These are phyloP conservation scores for Epinephelus moara DNA, from an alignment of 2,113 vertebrate species.

Conservation along the genomic window DNA sequence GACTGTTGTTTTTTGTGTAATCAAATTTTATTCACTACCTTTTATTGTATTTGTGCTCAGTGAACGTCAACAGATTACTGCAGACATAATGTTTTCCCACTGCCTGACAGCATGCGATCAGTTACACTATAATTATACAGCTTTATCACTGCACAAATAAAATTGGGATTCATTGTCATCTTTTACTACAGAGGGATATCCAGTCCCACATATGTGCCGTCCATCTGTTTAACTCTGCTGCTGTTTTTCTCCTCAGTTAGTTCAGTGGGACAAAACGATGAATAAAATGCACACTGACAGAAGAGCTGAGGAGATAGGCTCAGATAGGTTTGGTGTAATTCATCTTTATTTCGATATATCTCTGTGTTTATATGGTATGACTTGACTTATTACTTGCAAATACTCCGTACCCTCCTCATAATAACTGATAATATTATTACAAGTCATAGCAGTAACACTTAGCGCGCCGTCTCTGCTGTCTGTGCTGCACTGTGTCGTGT, in stretches of 20 bases:
- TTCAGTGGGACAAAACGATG: not conserved
- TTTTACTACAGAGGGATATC: not conserved
- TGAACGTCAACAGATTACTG: not conserved
- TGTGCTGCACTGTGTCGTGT: not conserved
- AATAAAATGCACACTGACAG: not conserved
- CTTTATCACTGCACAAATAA: not conserved
- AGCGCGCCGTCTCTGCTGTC: too few species aligned
- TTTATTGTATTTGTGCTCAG: too few species aligned
- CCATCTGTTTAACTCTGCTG: not conserved
- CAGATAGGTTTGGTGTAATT: not conserved
- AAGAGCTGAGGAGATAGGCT: not conserved
- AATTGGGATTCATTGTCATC: not conserved
- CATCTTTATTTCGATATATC: not conserved
- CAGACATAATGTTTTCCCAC: not conserved
- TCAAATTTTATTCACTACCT: too few species aligned
- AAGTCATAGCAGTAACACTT: not conserved
- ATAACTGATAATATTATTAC: not conserved
- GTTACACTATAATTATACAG: not conserved
- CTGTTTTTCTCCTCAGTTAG: not conserved
- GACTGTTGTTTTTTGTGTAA: too few species aligned
- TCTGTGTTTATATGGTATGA: not conserved
- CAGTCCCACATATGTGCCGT: too few species aligned
- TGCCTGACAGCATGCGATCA: too few species aligned
- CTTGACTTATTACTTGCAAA: not conserved
- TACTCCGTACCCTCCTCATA: not conserved